Evolutionary conservation across 1,140 invertebrate species (phyloP), one percentile per base, ranked within the genome.

Genomic region (Bombus vancouverensis): DNA sequence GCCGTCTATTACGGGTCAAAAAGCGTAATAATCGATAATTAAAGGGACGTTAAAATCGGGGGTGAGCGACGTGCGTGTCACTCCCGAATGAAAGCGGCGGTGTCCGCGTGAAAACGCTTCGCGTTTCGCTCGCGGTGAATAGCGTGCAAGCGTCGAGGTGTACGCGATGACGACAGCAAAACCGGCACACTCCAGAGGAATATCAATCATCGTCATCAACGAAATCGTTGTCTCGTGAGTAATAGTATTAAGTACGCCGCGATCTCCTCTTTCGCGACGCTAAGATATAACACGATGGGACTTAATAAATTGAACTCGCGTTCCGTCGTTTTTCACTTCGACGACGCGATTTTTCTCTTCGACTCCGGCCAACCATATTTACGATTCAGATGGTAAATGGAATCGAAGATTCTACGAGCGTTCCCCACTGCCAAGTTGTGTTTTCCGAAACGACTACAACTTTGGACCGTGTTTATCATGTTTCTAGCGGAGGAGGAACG

Each of bases 1-100:
- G n/a, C 76, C 34, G 81, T 62, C 72, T 81, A 89, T 84, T 81
- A 47, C 77, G 62, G 77, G 66, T 78, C 77, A 72, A 87, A 90
- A 90, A 74, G 66, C 59, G 57, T 74, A 74, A 89, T 89, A 87
- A 86, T 89, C 65, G 80, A 86, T 89, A 81, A 87, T 83, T 87
- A 80, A 80, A 89, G 81, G 76, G 85, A 87, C 72, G 66, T 74
- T 68, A 80, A 86, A 57, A 65, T 78, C 28, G 59, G 39, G 65
- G 3, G 12, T 53, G 62, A 76, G 28, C 28, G 42, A 74, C 62
- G 6, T 10, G 57, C 44, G 44, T 57, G 62, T n/a, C 65, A 44
- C 57, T 65, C 53, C 34, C 37, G 28, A 5, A 78, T 47, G 53
- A 47, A 62, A 78, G 68, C 77, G 18, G 57, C 57, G 53, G 28